Percentiles rank a stretch among this genome's conserved stretches.
These are phyloP conservation scores for Sesia bembeciformis DNA, from an alignment of 2,888 invertebrate genomes.

Conservation along the genomic window DNA sequence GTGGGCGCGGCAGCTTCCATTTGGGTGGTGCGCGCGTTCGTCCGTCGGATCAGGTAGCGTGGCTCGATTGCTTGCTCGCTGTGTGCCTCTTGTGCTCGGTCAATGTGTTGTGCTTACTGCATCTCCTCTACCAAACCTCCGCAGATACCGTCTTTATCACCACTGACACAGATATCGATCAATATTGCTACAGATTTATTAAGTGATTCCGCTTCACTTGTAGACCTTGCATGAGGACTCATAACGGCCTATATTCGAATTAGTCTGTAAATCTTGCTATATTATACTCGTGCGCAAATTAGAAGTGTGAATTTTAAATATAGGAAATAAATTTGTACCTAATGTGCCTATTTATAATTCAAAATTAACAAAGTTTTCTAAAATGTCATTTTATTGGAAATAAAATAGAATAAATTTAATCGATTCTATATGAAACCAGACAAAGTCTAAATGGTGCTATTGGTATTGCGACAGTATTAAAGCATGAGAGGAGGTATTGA, in stretches of 20 bases:
- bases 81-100: slow-evolving; percentile 78
- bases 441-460: too few relatives aligned
- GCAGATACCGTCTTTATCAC: slow-evolving; percentile 29
- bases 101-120: slow-evolving; percentile 78
- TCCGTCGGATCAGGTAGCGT: slow-evolving; percentile 87
- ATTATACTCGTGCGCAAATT: too few relatives aligned
- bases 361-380: too few relatives aligned
- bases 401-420: too few relatives aligned
- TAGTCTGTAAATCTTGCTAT: too few relatives aligned
- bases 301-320: too few relatives aligned
- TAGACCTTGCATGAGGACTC: slow-evolving; percentile 11
- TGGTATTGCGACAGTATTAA: too few relatives aligned
- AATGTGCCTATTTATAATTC: too few relatives aligned
- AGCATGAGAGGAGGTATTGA: too few relatives aligned
- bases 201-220: slow-evolving; percentile 33
- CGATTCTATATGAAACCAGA: too few relatives aligned
- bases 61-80: slow-evolving; percentile 81
- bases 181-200: slow-evolving; percentile 45
- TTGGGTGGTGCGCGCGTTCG: slow-evolving; percentile 71
- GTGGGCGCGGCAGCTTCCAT: slow-evolving; percentile 64
- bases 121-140: slow-evolving; percentile 67
- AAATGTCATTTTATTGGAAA: too few relatives aligned
- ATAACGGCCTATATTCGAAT: not conserved
- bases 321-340: too few relatives aligned
- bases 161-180: slow-evolving; percentile 48